Conservation (phyloP, 2,888 invertebrate genomes). For the Drosophila meridiana region DNA sequence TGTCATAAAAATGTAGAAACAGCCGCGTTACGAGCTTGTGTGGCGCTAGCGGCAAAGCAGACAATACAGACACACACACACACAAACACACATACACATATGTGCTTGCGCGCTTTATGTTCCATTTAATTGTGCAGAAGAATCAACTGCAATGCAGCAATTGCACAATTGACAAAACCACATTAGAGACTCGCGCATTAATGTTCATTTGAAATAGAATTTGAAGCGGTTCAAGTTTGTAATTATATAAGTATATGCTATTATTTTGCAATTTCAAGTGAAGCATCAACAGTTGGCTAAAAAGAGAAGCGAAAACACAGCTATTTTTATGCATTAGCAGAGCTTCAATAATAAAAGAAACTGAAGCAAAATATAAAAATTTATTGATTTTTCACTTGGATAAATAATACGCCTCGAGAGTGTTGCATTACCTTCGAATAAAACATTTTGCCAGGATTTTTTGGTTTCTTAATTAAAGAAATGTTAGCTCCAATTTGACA, state of each 20-base stretch:
- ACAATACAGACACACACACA: conserved; percentile 9
- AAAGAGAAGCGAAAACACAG: not conserved
- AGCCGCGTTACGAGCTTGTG: conserved; percentile 43
- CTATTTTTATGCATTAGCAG: not conserved
- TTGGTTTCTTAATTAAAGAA: not conserved
- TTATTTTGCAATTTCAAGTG: not conserved
- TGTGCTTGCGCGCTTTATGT: conserved; percentile 16
- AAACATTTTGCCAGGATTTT: not conserved
- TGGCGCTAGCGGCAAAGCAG: conserved; percentile 21
- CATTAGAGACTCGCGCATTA: not conserved
- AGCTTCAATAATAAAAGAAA: not conserved
- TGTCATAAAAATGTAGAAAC: conserved; percentile 73
- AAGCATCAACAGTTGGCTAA: not conserved
- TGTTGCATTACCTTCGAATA: not conserved
- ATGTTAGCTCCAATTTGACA: not conserved
- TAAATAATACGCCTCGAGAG: too few species aligned
- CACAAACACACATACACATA: not conserved
- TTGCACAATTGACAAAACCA: conserved; percentile 28
- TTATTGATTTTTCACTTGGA: not conserved
- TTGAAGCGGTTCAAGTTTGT: not conserved
- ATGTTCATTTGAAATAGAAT: not conserved
- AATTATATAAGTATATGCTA: too few species aligned
- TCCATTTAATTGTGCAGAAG: conserved; percentile 34
- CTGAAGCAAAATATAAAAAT: not conserved
- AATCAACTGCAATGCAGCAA: conserved; percentile 49